Conservation (phyloP, 2,888 invertebrate species). For the Aethes cnicana region DNA sequence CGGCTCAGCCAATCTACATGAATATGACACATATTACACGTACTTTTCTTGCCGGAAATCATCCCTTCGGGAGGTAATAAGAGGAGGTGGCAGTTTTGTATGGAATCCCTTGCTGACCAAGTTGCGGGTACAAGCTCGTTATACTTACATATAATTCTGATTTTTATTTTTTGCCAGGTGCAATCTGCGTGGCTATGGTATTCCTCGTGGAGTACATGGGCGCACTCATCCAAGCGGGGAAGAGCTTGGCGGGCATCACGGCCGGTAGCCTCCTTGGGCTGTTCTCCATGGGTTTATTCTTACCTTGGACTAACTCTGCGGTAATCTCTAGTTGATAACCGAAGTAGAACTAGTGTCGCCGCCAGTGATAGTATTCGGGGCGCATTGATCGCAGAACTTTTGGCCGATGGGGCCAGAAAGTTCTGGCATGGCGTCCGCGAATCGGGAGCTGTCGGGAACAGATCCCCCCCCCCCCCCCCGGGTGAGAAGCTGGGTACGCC, state of each 20-base stretch:
- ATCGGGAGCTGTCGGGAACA: too few relatives aligned
- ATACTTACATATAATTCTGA: neutral
- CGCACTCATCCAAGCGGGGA: slow-evolving; percentile 86
- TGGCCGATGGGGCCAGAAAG: too few relatives aligned
- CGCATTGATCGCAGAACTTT: too few relatives aligned
- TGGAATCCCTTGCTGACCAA: neutral
- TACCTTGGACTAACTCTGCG: slow-evolving; percentile 86
- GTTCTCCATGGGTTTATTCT: slow-evolving; percentile 87
- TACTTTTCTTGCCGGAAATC: too few relatives aligned
- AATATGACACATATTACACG: too few relatives aligned
- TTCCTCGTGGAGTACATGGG: slow-evolving; percentile 88
- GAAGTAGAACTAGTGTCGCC: too few relatives aligned
- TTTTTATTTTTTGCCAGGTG: slow-evolving; percentile 55
- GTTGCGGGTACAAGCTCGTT: neutral
- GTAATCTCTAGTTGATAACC: slow-evolving; percentile 55
- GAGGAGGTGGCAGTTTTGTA: neutral
- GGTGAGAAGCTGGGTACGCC: too few relatives aligned
- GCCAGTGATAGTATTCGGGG: too few relatives aligned
- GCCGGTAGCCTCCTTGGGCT: slow-evolving; percentile 87
- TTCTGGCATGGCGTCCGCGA: too few relatives aligned
- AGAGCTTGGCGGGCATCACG: slow-evolving; percentile 87
- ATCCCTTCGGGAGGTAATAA: too few relatives aligned
- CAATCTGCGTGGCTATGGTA: slow-evolving; percentile 85
- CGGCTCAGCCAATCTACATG: too few relatives aligned
- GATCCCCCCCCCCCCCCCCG: too few relatives aligned